Evolutionary conservation across 2,888 invertebrate species (phyloP).

Genomic region (Ectemnius lituratus): DNA sequence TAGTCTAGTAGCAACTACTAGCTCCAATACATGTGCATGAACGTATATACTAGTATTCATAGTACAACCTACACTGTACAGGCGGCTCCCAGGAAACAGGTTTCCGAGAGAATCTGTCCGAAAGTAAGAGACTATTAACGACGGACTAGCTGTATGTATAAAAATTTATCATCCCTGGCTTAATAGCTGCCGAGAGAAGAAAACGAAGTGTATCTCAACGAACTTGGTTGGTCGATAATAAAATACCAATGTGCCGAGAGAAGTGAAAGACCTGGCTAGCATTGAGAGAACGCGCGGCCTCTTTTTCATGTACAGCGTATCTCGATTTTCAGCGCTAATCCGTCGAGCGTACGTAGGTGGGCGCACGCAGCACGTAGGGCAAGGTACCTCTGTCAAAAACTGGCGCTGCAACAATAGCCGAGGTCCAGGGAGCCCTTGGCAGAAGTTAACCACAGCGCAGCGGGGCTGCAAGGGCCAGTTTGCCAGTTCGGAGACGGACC

Average conservation of each 20-base stretch:
- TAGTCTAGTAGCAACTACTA: slow-evolving; percentile 27
- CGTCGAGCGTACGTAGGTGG: slow-evolving; percentile 64
- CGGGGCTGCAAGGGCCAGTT: slow-evolving; percentile 62
- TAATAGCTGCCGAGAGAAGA: slow-evolving; percentile 43
- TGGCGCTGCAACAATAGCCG: slow-evolving; percentile 66
- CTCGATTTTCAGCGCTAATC: slow-evolving; percentile 63
- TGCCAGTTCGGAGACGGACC: slow-evolving; percentile 54
- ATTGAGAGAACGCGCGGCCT: neutral
- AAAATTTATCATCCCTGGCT: slow-evolving; percentile 61
- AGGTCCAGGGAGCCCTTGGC: slow-evolving; percentile 56
- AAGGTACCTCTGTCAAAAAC: slow-evolving; percentile 68
- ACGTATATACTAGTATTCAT: slow-evolving; percentile 22
- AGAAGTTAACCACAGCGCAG: slow-evolving; percentile 68
- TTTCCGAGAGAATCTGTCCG: slow-evolving; percentile 55
- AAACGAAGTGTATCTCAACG: slow-evolving; percentile 38
- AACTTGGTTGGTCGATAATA: slow-evolving; percentile 52
- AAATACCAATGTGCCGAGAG: slow-evolving; percentile 54
- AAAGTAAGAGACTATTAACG: slow-evolving; percentile 64
- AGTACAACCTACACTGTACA: slow-evolving; percentile 26
- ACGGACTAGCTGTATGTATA: slow-evolving; percentile 46
- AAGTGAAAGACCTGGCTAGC: slow-evolving; percentile 48
- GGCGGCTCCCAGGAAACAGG: slow-evolving; percentile 50
- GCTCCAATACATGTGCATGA: slow-evolving; percentile 14
- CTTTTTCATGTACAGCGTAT: slow-evolving; percentile 31
- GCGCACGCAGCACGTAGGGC: slow-evolving; percentile 45